Evolutionary conservation across 1,140 invertebrate species (phyloP).

Genomic region (Caenorhabditis tropicalis): DNA sequence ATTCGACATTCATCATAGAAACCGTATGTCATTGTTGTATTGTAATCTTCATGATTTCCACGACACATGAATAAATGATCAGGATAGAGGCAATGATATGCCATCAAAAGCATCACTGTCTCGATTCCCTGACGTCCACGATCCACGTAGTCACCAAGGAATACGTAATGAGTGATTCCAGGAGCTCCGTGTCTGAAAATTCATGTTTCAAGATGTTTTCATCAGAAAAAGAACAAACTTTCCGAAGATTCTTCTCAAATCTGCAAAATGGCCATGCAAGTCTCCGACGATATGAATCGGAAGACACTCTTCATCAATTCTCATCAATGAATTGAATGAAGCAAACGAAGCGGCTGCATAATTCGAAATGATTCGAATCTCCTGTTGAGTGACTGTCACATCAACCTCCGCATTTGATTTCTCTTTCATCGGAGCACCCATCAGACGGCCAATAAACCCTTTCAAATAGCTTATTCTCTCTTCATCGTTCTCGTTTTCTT

Average conservation of each 20-base stretch:
- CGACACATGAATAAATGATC: slow-evolving; percentile 88
- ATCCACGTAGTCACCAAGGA: slow-evolving; percentile 62
- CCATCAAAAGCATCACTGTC: slow-evolving; percentile 49
- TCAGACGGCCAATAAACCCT: not conserved
- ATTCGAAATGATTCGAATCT: slow-evolving; percentile 34
- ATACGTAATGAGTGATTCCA: slow-evolving; percentile 48
- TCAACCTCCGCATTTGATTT: slow-evolving; percentile 13
- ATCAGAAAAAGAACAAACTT: slow-evolving; percentile 12
- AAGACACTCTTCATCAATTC: slow-evolving; percentile 33
- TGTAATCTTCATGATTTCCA: slow-evolving; percentile 96
- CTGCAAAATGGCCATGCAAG: slow-evolving; percentile 74
- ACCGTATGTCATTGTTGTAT: slow-evolving; percentile 98
- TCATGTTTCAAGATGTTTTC: slow-evolving; percentile 29
- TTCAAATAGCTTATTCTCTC: not conserved
- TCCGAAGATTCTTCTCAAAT: slow-evolving; percentile 52
- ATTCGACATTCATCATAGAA: slow-evolving; percentile 80
- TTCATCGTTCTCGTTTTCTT: slow-evolving; percentile 6
- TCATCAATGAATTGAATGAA: slow-evolving; percentile 28
- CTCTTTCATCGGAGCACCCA: slow-evolving; percentile 5
- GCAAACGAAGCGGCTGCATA: not conserved
- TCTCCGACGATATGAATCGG: slow-evolving; percentile 94
- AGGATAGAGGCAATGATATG: slow-evolving; percentile 76
- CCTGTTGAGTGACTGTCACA: slow-evolving; percentile 33
- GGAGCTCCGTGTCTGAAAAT: slow-evolving; percentile 1
- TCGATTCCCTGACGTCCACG: slow-evolving; percentile 56